These are phyloP conservation scores for Phalacrocorax carbo DNA, from an alignment of 2,113 vertebrate species.

Conservation along the genomic window DNA sequence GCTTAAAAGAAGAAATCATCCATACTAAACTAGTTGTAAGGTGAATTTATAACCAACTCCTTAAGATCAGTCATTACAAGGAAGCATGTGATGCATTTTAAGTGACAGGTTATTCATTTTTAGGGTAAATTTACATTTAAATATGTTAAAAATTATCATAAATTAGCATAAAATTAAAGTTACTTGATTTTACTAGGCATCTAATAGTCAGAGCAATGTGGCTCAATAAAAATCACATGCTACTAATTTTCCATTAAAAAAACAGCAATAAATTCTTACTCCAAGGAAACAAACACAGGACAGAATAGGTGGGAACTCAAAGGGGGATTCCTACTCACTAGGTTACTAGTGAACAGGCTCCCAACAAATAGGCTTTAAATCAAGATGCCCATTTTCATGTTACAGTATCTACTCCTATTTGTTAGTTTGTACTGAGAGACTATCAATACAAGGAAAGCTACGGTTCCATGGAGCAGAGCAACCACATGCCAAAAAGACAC, in stretches of 20 bases:
- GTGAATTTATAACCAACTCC: slow-evolving; percentile 64
- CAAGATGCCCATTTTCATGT: neutral
- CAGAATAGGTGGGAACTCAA: neutral
- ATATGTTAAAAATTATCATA: slow-evolving; percentile 17
- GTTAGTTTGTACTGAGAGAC: neutral
- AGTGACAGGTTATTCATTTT: slow-evolving; percentile 45
- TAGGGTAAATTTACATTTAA: slow-evolving; percentile 47
- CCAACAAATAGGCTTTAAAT: neutral
- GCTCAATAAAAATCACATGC: slow-evolving; percentile 15
- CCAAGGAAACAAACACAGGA: neutral
- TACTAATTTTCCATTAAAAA: slow-evolving; percentile 30
- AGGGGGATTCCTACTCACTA: neutral
- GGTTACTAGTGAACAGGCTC: neutral
- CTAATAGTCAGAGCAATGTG: slow-evolving; percentile 24
- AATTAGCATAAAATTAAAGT: slow-evolving; percentile 61
- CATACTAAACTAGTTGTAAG: slow-evolving; percentile 51
- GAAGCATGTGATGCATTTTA: slow-evolving; percentile 27
- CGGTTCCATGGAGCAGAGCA: neutral
- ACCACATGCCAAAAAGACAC: neutral
- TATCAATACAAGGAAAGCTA: neutral
- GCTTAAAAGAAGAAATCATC: slow-evolving; percentile 61
- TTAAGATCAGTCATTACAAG: slow-evolving; percentile 51
- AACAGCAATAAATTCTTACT: neutral
- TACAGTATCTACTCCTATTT: neutral
- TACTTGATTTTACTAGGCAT: slow-evolving; percentile 37